Evolutionary conservation across 2,888 invertebrate genomes (phyloP), one percentile per base, ranked within the genome.

Genomic region (Hipparchia semele): DNA sequence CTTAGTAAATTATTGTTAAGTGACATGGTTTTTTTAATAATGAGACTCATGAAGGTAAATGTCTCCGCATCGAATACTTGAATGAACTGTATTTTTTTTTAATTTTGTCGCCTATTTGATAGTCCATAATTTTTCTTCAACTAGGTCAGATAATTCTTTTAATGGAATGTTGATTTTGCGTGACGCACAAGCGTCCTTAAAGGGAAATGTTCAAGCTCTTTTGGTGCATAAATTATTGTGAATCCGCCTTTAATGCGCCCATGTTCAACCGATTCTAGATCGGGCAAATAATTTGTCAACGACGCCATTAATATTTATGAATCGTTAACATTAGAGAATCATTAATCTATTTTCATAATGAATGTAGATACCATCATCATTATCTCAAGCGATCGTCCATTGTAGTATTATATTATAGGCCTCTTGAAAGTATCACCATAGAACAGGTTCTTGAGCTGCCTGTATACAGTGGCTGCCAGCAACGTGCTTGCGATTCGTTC

Each of bases 161-260:
- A 60, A 69, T 80, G 84, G 90, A 92, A 92, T 92, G 92, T 86
- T 78, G 84, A 83, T 79, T 88, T 93, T 88, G 92, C 92, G 92
- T 92, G 91, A 90, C 90, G 86, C 69, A 77, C 80, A 79, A 79
- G 65, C 65, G 65, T 76, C 79, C 82, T 82, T 79, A 80, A 81
- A 78, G 82, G 83, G 83, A 81, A 84, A 83, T 86, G 86, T 88
- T 87, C 85, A 82, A 81, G 83, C 81, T 81, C 81, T 86, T 85
- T 87, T 80, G 80, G 84, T 85, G 90, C 88, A 92, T 92, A 91
- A 91, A 92, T 91, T 90, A 91, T 84, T 83, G 81, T 78, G 79
- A 79, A 83, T 86, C 86, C 87, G 87, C 85, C 82, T 82, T 80
- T 80, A 80, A 80, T 83, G 84, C 83, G 82, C 85, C 86, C 84